Evolutionary conservation across 2,797 vertebrate species (phyloP).

Genomic region (Galago senegalensis): DNA sequence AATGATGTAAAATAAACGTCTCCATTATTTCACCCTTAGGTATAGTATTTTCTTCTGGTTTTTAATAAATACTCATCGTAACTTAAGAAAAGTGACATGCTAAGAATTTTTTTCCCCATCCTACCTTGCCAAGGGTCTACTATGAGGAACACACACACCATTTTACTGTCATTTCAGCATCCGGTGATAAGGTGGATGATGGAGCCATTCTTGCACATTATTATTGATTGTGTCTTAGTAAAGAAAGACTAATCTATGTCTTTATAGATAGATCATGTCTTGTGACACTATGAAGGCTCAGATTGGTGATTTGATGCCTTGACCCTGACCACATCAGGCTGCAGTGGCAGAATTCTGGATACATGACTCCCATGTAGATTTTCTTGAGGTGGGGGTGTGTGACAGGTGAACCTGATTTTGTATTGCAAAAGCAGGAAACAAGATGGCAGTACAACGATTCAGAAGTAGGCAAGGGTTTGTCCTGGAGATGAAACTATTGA

Average conservation of each 20-base stretch:
- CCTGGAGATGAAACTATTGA: background rate
- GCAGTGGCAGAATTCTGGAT: background rate
- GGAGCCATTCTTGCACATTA: no score
- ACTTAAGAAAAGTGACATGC: background rate
- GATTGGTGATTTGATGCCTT: background rate
- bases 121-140: background rate
- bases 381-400: background rate
- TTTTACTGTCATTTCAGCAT: background rate
- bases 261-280: background rate
- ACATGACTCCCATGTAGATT: background rate
- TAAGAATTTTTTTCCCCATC: background rate
- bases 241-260: background rate
- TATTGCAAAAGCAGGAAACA: background rate
- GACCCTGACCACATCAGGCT: background rate
- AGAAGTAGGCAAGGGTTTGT: background rate
- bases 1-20: background rate
- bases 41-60: background rate
- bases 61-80: background rate
- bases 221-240: background rate
- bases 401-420: background rate
- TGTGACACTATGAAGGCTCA: background rate
- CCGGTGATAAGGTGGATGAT: background rate
- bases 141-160: background rate
- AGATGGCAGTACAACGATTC: background rate
- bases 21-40: background rate